Conservation (phyloP, 2,888 invertebrate genomes). For the Sycophila texana region DNA sequence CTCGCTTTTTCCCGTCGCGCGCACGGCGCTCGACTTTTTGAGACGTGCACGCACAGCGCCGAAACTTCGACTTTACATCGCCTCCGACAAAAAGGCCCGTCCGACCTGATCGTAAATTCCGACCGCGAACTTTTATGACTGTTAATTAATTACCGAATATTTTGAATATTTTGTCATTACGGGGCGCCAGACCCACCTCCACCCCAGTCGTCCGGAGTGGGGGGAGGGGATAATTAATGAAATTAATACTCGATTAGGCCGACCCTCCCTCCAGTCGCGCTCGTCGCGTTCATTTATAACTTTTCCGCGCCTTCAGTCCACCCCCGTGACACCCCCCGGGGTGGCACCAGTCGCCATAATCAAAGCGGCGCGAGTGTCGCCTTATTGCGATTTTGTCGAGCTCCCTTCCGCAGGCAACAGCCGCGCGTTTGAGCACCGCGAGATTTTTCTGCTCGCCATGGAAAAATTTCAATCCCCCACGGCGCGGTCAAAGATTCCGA, state of each 20-base stretch:
- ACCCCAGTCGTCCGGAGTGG: neutral
- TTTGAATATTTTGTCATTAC: conserved; percentile 56
- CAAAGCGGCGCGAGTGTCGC: conserved; percentile 20
- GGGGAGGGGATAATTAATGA: conserved; percentile 50
- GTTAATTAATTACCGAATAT: conserved; percentile 55
- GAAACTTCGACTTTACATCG: conserved; percentile 13
- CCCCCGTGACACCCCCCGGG: neutral
- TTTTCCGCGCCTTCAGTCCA: neutral
- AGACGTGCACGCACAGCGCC: conserved; percentile 5
- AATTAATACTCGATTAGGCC: conserved; percentile 54
- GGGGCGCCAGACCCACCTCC: neutral
- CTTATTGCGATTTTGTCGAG: conserved; percentile 21
- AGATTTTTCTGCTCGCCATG: neutral
- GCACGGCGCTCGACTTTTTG: conserved; percentile 21
- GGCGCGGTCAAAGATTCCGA: too few species aligned
- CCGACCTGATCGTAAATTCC: conserved; percentile 34
- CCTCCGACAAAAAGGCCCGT: conserved; percentile 32
- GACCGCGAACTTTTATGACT: conserved; percentile 49
- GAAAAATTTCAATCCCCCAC: too few species aligned
- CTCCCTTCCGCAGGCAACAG: neutral
- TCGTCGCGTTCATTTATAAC: conserved; percentile 44
- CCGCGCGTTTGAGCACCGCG: neutral
- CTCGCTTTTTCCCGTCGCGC: neutral
- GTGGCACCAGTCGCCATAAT: conserved; percentile 25
- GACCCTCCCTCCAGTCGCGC: conserved; percentile 41